Evolutionary conservation across 1,140 invertebrate species (phyloP), one percentile per base, ranked within the genome.

Genomic region (Drosophila gunungcola): DNA sequence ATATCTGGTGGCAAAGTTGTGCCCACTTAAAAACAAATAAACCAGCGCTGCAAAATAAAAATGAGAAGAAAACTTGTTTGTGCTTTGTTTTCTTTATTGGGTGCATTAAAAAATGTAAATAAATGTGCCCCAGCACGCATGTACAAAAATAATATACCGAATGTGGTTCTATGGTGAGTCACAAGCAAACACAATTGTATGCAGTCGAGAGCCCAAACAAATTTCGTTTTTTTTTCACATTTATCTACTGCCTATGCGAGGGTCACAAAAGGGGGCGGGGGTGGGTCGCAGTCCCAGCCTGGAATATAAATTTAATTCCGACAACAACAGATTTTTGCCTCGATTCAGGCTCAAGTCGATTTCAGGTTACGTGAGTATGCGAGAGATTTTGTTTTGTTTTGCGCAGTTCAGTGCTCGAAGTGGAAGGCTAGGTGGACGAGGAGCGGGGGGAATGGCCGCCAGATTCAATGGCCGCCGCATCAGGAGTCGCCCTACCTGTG

Each of bases 81-180:
- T 16, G 41, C 46, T 75, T 65, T 72, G 69, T 79, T 84, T 72
- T 83, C 46, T 80, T 80, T 64, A 56, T 60, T 58, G 55, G 48
- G 73, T 84, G 77, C 77, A 85, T 84, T 84, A 73, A 80, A 80
- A 85, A 85, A 85, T 85, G 77, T 85, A 83, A 79, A 84, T 83
- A 83, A 84, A 83, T 76, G 70, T 67, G 43, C 42, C 60, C 46
- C 55, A 38, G 48, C 68, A 65, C 79, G 54, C 79, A 82, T 51
- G 58, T 53, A 56, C 67, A 64, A 63, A 63, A 82, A 76, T 69
- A 43, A 49, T 39, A 41, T 16, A 45, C 39, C 52, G 25, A 51
- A 38, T 67, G 54, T 63, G 61, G 25, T 42, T 38, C 56, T 57
- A 52, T 80, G 49, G 49, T 52, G 64, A 65, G 54, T 80, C 78